Base-by-base conservation (phyloP, 2,113 vertebrate genomes). In the Clarias gariepinus region DNA sequence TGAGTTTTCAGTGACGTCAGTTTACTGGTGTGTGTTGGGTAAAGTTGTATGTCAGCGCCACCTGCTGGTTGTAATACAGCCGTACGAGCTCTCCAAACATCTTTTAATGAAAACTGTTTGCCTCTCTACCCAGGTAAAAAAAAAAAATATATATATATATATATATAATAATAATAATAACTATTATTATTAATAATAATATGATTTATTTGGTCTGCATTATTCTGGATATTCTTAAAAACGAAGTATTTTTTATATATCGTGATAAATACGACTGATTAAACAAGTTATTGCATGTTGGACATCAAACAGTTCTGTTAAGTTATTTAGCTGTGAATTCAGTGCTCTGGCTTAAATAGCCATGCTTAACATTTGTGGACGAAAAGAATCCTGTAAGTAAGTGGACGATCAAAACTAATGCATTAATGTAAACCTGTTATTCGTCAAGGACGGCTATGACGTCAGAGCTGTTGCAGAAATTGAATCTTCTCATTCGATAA, bases 41-140 rank as follows among this genome's bases (percentile, higher is more conserved):
- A 83, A 25, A n/a, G 82, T 28, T 88, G 79, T 71, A 57, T 79
- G 57, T 60, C 18, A 36, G 41, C 64, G 21, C 84, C 89, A 63
- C 57, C 81, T 84, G 81, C 82, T 84, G 82, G 47, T 68, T 52
- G 8, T 23, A 4, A 73, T 5, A 47, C 33, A 73, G 69, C 68
- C 15, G 28, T 6, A 15, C n/a, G 63, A 28, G 13, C 3, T 53
- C 73, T n/a, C 23, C 73, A 53, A 76, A 53, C 41, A 4, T 13
- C 21, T 55, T 77, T 18, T 53, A 7, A 77, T 53, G 15, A 77
- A 11, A 28, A 13, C 28, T 19, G n/a, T 30, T 68, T 68, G 16
- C 30, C 25, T 12, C 11, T 66, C 12, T 18, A 18, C 13, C 66
- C 5, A 16, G 33, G 33, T 33, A 69, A 66, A 13, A 28, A 63